Conservation (phyloP, 2,888 invertebrate genomes). For the Acanthacorydalis orientalis region DNA sequence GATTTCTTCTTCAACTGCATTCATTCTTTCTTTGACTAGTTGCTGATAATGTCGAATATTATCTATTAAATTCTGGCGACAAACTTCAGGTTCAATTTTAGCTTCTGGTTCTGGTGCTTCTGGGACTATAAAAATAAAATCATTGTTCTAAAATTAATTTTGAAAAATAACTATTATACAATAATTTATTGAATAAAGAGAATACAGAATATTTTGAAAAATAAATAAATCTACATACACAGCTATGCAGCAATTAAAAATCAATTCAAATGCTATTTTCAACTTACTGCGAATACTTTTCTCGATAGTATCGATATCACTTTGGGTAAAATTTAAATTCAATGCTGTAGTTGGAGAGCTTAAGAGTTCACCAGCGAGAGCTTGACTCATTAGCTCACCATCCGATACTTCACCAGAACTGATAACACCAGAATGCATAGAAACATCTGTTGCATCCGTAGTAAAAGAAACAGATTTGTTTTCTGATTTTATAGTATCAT, state of each 20-base stretch:
- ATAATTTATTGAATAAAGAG: too few species aligned
- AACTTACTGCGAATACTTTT: conserved; percentile 7
- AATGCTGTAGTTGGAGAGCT: conserved; percentile 2
- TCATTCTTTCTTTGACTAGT: conserved; percentile 50
- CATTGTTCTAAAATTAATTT: too few species aligned
- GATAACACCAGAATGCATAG: not conserved
- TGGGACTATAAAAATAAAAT: conserved; percentile 12
- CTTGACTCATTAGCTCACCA: conserved; percentile 5
- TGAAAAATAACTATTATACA: too few species aligned
- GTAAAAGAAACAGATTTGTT: not conserved
- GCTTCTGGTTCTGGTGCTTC: conserved; percentile 63
- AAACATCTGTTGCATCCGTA: not conserved
- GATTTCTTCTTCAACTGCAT: conserved; percentile 59
- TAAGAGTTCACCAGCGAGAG: conserved; percentile 2
- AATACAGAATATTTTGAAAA: too few species aligned
- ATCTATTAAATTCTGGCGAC: conserved; percentile 56
- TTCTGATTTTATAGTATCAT: not conserved
- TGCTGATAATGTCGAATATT: conserved; percentile 63
- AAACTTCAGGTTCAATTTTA: conserved; percentile 62
- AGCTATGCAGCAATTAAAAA: too few species aligned
- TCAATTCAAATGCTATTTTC: too few species aligned
- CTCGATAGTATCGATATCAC: conserved; percentile 6
- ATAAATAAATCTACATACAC: too few species aligned
- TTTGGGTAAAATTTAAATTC: conserved; percentile 1
- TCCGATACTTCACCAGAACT: conserved; percentile 4